A percentile compares a stretch with the other conserved stretches of the same genome.
These are phyloP conservation scores for Megastigmus dorsalis DNA, from an alignment of 2,888 invertebrate genomes.

Conservation along the genomic window DNA sequence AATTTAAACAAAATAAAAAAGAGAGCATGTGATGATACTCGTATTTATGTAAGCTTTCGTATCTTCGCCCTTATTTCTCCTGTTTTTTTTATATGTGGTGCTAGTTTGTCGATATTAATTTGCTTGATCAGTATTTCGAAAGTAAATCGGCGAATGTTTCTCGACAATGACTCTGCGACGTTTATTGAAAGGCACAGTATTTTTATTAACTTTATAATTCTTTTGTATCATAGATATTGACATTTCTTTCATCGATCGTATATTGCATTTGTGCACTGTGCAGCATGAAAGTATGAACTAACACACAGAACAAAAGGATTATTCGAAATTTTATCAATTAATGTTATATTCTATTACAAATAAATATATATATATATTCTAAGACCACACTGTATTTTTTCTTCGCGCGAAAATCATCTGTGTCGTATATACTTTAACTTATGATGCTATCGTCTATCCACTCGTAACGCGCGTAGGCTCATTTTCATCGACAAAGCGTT, in stretches of 20 bases:
- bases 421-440: not conserved
- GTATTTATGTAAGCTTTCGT: too few relatives aligned
- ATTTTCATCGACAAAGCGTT: not conserved
- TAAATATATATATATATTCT: slow-evolving; percentile 32
- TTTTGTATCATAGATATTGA: not conserved
- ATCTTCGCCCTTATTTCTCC: not conserved
- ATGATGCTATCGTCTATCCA: not conserved
- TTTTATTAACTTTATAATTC: not conserved
- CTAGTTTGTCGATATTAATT: slow-evolving; percentile 14
- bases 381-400: not conserved
- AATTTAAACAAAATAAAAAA: too few relatives aligned
- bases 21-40: slow-evolving; percentile 7
- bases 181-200: slow-evolving; percentile 23
- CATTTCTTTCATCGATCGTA: slow-evolving; percentile 1
- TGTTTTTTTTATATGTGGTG: not conserved
- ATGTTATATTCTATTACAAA: slow-evolving; percentile 18
- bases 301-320: not conserved
- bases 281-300: slow-evolving; percentile 23
- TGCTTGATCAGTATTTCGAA: slow-evolving; percentile 41
- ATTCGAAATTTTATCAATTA: not conserved
- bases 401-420: not conserved
- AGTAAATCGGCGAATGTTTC: slow-evolving; percentile 11
- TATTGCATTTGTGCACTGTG: slow-evolving; percentile 20
- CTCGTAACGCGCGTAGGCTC: not conserved
- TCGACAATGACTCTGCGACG: slow-evolving; percentile 11